phyloP scores from a whole-genome alignment of 2,888 invertebrate species.

The Drosophila yooni region DNA sequence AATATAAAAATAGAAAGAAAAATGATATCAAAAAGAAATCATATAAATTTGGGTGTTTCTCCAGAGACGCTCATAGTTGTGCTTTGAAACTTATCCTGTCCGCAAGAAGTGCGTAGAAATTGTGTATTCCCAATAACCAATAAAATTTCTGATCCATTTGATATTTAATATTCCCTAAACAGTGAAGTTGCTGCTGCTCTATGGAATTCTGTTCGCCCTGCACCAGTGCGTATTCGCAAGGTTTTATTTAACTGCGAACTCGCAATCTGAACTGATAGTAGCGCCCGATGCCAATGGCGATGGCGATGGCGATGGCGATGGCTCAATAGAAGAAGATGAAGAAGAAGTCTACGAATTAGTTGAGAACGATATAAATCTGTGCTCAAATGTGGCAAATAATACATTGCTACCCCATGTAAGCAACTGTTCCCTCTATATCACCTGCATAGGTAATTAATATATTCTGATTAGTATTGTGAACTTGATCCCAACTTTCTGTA shows the following conservation, averaged over 20 bases:
- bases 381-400: constrained; percentile 49
- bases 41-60: constrained; percentile 57
- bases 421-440: constrained; percentile 58
- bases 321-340: background rate
- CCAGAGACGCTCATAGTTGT: constrained; percentile 36
- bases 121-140: background rate
- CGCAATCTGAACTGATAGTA: constrained; percentile 21
- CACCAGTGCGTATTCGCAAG: constrained; percentile 4
- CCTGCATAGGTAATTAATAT: constrained; percentile 57
- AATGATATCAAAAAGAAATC: constrained; percentile 12
- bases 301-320: constrained; percentile 20
- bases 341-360: constrained; percentile 2
- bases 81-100: constrained; percentile 11
- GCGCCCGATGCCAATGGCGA: constrained; percentile 43
- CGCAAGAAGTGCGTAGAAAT: constrained; percentile 50
- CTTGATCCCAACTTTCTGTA: background rate
- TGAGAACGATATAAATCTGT: constrained; percentile 52
- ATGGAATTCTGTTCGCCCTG: constrained; percentile 35
- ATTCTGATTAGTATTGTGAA: background rate
- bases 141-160: background rate
- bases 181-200: constrained; percentile 44
- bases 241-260: background rate
- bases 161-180: background rate
- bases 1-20: constrained; percentile 24
- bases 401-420: constrained; percentile 57